A percentile compares a stretch with the other conserved stretches of the same genome.
phyloP scores from a whole-genome alignment of 2,113 vertebrate genomes.

The Dendrocopos noguchii region DNA sequence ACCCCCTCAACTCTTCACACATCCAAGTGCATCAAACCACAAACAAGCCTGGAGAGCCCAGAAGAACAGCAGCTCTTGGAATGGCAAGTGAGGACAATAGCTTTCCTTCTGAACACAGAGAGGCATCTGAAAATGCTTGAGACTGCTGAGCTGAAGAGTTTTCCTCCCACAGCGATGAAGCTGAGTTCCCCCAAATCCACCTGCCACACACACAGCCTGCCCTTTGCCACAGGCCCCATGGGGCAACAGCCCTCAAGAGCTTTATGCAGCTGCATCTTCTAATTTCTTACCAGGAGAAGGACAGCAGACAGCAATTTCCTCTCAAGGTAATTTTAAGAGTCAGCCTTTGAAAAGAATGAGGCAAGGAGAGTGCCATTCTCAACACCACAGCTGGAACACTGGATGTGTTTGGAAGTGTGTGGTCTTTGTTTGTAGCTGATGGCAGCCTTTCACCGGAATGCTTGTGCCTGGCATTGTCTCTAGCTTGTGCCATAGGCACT shows the following conservation, averaged over 20 bases:
- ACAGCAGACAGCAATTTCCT: neutral
- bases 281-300: neutral
- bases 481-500: neutral
- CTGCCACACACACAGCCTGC: neutral
- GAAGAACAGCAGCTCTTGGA: neutral
- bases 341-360: neutral
- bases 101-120: neutral
- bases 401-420: neutral
- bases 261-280: neutral
- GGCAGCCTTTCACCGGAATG: neutral
- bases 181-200: rapidly evolving
- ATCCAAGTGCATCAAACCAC: neutral
- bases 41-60: neutral
- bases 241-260: neutral
- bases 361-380: neutral
- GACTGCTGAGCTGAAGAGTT: neutral
- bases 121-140: neutral
- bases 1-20: neutral
- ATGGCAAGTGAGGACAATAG: neutral
- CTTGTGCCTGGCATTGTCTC: neutral
- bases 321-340: neutral
- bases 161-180: rapidly evolving
- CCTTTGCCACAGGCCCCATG: neutral
- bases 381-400: neutral
- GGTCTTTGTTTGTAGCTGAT: neutral